phyloP scores from a whole-genome alignment of 2,888 invertebrate genomes.

The Orchesella flavescens region DNA sequence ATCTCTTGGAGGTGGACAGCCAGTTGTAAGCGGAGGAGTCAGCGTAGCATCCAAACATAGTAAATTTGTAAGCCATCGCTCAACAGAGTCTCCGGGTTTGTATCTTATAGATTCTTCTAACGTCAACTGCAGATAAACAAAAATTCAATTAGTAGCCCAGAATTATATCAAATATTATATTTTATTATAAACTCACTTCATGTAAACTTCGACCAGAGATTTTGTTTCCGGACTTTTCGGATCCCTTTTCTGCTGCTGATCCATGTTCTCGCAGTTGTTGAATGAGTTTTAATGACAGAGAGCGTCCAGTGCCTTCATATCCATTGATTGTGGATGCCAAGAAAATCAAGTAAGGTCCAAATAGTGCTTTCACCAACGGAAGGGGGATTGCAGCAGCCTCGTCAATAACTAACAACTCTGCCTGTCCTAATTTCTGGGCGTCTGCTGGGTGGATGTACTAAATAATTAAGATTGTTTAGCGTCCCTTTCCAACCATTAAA shows the following conservation, averaged over 20 bases:
- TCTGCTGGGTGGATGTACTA: slow-evolving; percentile 97
- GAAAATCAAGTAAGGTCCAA: slow-evolving; percentile 93
- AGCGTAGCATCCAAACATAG: slow-evolving; percentile 91
- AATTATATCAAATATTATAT: background rate
- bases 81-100: slow-evolving; percentile 87
- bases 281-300: slow-evolving; percentile 93
- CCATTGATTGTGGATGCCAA: slow-evolving; percentile 98
- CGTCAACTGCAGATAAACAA: slow-evolving; percentile 78
- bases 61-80: slow-evolving; percentile 91
- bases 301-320: slow-evolving; percentile 98
- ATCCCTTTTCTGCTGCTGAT: slow-evolving; percentile 72
- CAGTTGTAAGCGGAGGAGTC: slow-evolving; percentile 81
- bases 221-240: slow-evolving; percentile 74
- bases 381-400: slow-evolving; percentile 99
- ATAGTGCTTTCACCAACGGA: slow-evolving; percentile 89
- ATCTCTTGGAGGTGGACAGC: slow-evolving; percentile 89
- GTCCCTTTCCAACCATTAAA: background rate
- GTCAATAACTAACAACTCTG: slow-evolving; percentile 96
- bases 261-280: slow-evolving; percentile 82
- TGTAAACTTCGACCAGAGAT: slow-evolving; percentile 77
- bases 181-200: slow-evolving; percentile 75
- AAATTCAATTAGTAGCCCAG: background rate
- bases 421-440: slow-evolving; percentile 89
- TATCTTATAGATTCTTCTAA: slow-evolving; percentile 97
- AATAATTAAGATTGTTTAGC: slow-evolving; percentile 70